Conservation (phyloP, 1,140 invertebrate genomes). For the Aphelinus atriplicis region DNA sequence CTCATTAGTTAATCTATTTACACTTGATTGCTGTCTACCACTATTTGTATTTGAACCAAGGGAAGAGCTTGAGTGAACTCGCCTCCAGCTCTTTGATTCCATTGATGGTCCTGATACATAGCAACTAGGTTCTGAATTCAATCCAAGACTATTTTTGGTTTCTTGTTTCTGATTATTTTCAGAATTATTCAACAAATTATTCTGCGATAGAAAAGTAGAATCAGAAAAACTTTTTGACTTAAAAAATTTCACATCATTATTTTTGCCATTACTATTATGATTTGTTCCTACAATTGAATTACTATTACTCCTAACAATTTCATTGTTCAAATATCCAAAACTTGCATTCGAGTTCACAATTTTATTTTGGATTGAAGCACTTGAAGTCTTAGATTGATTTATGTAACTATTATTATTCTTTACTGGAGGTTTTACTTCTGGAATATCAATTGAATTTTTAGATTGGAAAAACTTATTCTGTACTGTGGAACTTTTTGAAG, state of each 20-base stretch:
- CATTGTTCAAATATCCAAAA: constrained; percentile 33
- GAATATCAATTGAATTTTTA: constrained; percentile 17
- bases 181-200: constrained; percentile 8
- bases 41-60: constrained; percentile 1
- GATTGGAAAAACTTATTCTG: constrained; percentile 29
- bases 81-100: constrained; percentile 27
- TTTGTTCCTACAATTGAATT: too few species aligned
- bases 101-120: not conserved
- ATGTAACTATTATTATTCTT: constrained; percentile 6
- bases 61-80: constrained; percentile 22
- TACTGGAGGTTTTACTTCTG: too few species aligned
- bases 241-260: constrained; percentile 28
- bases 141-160: constrained; percentile 4
- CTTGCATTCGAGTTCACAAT: constrained; percentile 32
- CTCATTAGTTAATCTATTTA: constrained; percentile 15
- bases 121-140: constrained; percentile 14
- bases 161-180: constrained; percentile 5
- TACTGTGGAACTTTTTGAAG: not conserved
- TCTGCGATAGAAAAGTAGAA: constrained; percentile 34
- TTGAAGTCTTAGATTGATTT: constrained; percentile 13
- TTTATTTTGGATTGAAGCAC: constrained; percentile 30
- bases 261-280: not conserved
- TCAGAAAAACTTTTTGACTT: constrained; percentile 39
- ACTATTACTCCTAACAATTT: too few species aligned
- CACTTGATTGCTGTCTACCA: constrained; percentile 2